phyloP scores from a whole-genome alignment of 2,888 invertebrate species.

The Salpingus planirostris region DNA sequence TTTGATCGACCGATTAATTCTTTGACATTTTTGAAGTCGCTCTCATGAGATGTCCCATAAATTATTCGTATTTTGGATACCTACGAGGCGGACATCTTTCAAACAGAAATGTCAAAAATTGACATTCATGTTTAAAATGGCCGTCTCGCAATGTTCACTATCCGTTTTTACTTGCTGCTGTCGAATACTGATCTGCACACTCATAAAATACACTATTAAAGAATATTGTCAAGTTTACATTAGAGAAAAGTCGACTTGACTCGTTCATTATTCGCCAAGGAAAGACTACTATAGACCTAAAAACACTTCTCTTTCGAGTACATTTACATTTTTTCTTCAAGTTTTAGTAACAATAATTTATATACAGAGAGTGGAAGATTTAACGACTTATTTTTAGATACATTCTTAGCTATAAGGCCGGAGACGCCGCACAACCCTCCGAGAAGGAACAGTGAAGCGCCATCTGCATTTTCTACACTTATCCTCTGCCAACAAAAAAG shows the following conservation, averaged over 20 bases:
- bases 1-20: no score
- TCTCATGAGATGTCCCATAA: not conserved
- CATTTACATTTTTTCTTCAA: no score
- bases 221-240: conserved; percentile 16
- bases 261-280: conserved; percentile 7
- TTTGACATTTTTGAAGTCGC: no score
- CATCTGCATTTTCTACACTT: no score
- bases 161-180: no score
- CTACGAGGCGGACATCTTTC: no score
- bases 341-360: conserved; percentile 15
- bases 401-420: conserved; percentile 1
- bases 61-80: no score
- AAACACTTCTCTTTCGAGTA: no score
- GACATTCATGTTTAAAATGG: not conserved
- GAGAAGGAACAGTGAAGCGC: no score
- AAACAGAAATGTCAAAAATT: no score
- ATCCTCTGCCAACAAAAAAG: no score
- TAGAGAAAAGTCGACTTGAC: conserved; percentile 11
- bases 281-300: no score
- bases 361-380: conserved; percentile 16
- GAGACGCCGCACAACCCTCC: not conserved
- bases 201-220: conserved; percentile 7
- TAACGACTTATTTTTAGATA: conserved; percentile 6
- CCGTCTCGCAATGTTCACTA: not conserved
- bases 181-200: conserved; percentile 4